phyloP scores from a whole-genome alignment of 2,888 invertebrate species.

The Tetranychus truncatus region DNA sequence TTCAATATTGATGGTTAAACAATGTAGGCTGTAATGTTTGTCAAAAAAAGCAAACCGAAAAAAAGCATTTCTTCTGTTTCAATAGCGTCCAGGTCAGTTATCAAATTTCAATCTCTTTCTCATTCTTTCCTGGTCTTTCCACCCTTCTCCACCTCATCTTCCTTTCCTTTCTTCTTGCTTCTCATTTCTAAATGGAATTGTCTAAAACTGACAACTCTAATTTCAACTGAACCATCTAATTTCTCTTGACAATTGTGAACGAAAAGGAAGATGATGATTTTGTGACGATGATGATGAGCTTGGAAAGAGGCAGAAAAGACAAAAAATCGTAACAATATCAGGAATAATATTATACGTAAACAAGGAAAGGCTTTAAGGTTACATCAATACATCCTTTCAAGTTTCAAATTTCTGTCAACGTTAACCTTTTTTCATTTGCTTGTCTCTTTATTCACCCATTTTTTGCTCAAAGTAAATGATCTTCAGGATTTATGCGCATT shows the following conservation, averaged over 20 bases:
- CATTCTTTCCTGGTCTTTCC: background rate
- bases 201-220: background rate
- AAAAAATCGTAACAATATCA: background rate
- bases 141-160: background rate
- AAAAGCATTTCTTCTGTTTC: background rate
- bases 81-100: background rate
- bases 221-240: slow-evolving; percentile 1
- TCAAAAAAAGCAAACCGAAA: background rate
- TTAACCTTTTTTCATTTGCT: background rate
- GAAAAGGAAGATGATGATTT: background rate
- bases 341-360: background rate
- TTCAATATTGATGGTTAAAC: background rate
- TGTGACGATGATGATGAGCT: background rate
- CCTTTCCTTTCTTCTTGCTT: background rate
- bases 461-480: background rate
- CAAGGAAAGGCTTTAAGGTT: background rate
- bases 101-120: slow-evolving; percentile 10
- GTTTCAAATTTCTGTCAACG: background rate
- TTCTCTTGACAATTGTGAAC: background rate
- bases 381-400: background rate
- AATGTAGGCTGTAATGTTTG: background rate
- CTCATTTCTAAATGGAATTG: background rate
- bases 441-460: background rate
- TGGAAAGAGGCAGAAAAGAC: too few species aligned
- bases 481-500: background rate